A percentile compares a stretch with the other conserved stretches of the same genome.
These are phyloP conservation scores for Agapostemon virescens DNA, from an alignment of 2,888 invertebrate species.

Conservation along the genomic window DNA sequence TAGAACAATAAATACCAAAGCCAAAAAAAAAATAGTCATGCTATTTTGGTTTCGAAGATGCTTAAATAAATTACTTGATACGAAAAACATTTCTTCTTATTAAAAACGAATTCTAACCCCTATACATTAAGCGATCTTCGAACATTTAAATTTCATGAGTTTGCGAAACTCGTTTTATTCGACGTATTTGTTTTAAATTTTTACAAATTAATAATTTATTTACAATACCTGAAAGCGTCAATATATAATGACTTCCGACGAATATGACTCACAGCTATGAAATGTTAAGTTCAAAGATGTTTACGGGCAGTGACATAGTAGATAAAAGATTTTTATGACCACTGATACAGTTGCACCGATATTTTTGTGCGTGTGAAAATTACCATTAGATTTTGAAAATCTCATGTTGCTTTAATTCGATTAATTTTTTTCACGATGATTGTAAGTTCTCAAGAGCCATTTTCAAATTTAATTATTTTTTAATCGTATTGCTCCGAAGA, in stretches of 20 bases:
- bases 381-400: neutral
- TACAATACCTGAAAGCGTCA: neutral
- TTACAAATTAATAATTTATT: neutral
- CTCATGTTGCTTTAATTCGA: neutral
- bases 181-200: neutral
- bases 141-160: neutral
- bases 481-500: neutral
- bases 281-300: neutral
- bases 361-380: neutral
- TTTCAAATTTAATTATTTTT: neutral
- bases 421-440: neutral
- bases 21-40: conserved; percentile 18
- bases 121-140: neutral
- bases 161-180: neutral
- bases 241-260: neutral
- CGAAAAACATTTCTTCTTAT: conserved; percentile 26
- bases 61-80: conserved; percentile 31
- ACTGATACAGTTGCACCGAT: neutral
- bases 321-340: conserved; percentile 13
- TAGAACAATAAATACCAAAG: conserved; percentile 23
- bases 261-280: neutral
- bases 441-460: neutral
- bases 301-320: neutral
- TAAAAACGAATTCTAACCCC: conserved; percentile 23
- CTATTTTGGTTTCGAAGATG: conserved; percentile 9